Evolutionary conservation across 2,888 invertebrate species (phyloP), one percentile per base, ranked within the genome.

Genomic region (Pseudococcus jackbeardsleyi): DNA sequence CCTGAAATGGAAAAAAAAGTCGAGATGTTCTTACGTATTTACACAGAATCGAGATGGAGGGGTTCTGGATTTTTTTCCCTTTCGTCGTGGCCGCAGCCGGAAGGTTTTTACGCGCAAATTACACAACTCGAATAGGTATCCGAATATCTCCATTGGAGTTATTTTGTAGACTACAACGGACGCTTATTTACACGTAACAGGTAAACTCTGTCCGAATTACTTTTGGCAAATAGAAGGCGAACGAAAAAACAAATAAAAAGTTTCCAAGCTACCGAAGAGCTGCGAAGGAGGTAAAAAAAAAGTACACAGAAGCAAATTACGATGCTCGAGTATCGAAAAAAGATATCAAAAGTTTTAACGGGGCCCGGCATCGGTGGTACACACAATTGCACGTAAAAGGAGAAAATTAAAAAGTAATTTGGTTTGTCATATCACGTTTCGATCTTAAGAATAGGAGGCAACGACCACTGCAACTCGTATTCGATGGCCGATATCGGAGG

Each of bases 321-420:
- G 64, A 22, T 64, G 22, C 64, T 22, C 22, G 9, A 22, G 64
- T 64, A 64, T 64, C 64, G 64, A 64, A 64, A 64, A 64, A 64
- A 64, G 64, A 64, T 64, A 64, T 64, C 22, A 64, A 64, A 72
- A 72, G 33, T 72, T 72, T 33, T 33, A 72, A 72, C 72, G 17
- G 17, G 33, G 42, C 8, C 7, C 17, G 6, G 7, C 1, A 22
- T 19, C 11, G 3, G n/a, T 64, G 64, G 64, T 64, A 64, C 64
- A 19, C 22, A 77, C 77, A 39, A 77, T 77, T 46, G 39, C 79
- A 82, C 79, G 39, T 82, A 82, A 82, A 82, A 26, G 79, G 39
- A 72, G 86, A 86, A 86, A 88, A 88, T 79, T 88, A 88, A 88
- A 88, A 88, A 48, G 88, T 79, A 79, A 88, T 88, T 88, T 59